Evolutionary conservation across 2,797 vertebrate species (phyloP).

Genomic region (Taeniopygia guttata): DNA sequence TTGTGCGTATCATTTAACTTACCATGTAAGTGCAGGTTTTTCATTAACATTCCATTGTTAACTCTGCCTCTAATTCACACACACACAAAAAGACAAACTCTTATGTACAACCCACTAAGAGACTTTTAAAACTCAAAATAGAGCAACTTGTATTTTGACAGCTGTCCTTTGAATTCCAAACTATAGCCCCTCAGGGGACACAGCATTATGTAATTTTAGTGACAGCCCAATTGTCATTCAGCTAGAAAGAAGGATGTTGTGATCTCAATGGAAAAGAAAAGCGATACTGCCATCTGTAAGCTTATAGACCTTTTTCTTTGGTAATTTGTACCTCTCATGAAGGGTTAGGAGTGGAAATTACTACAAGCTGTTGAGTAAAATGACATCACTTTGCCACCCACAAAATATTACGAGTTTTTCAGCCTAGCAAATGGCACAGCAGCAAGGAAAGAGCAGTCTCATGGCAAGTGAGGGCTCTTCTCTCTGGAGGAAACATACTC

Average conservation of each 20-base stretch:
- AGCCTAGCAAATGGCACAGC: slow-evolving; percentile 37
- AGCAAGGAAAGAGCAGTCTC: not conserved
- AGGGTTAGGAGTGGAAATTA: slow-evolving; percentile 70
- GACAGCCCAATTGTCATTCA: slow-evolving; percentile 73
- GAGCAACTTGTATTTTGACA: slow-evolving; percentile 68
- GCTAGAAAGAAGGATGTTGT: slow-evolving; percentile 58
- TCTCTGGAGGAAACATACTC: not conserved
- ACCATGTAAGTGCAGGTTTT: not conserved
- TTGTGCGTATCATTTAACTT: not conserved
- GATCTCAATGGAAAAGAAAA: slow-evolving; percentile 70
- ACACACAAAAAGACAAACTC: not conserved
- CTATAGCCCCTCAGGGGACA: slow-evolving; percentile 43
- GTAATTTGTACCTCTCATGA: slow-evolving; percentile 58
- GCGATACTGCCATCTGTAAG: slow-evolving; percentile 55
- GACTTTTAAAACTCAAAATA: slow-evolving; percentile 36
- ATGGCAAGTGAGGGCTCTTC: not conserved
- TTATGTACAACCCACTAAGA: not conserved
- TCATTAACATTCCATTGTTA: not conserved
- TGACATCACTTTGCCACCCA: slow-evolving; percentile 74
- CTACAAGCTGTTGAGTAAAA: slow-evolving; percentile 63
- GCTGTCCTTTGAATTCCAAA: slow-evolving; percentile 59
- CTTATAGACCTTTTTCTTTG: slow-evolving; percentile 45
- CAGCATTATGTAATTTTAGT: slow-evolving; percentile 67
- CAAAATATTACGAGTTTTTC: slow-evolving; percentile 41
- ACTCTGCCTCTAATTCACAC: not conserved